These are phyloP conservation scores for Acleris sparsana DNA, from an alignment of 2,888 invertebrate species.

Conservation along the genomic window DNA sequence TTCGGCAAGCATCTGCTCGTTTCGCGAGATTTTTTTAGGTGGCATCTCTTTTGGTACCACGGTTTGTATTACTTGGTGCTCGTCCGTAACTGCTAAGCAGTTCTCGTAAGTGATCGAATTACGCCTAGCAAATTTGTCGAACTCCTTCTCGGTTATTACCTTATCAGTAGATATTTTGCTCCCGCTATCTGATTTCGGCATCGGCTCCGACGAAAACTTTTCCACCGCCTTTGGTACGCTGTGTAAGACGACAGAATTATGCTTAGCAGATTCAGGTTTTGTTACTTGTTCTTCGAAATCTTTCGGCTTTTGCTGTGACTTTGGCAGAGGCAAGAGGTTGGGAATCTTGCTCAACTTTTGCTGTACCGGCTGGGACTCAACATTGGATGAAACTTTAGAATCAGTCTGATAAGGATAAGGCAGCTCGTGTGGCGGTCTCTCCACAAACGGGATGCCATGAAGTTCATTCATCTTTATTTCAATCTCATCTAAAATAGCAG, in stretches of 20 bases:
- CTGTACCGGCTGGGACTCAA: conserved; percentile 37
- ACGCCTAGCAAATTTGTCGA: conserved; percentile 75
- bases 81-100: conserved; percentile 66
- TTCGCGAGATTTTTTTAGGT: conserved; percentile 57
- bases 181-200: conserved; percentile 39
- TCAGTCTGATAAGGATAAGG: conserved; percentile 41
- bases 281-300: conserved; percentile 53
- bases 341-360: conserved; percentile 55
- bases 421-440: conserved; percentile 65
- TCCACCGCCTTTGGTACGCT: conserved; percentile 42
- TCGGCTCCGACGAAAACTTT: conserved; percentile 31
- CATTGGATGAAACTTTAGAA: conserved; percentile 1
- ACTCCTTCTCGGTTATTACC: conserved; percentile 77
- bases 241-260: conserved; percentile 28
- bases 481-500: conserved; percentile 63
- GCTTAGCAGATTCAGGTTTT: conserved; percentile 49
- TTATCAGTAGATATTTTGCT: conserved; percentile 52
- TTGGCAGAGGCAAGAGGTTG: conserved; percentile 52
- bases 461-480: conserved; percentile 79
- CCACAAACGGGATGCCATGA: conserved; percentile 72
- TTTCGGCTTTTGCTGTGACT: conserved; percentile 24
- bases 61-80: conserved; percentile 63
- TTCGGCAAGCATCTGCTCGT: conserved; percentile 55
- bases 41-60: conserved; percentile 60
- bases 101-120: conserved; percentile 75